Evolutionary conservation across 2,113 vertebrate genomes (phyloP).

Genomic region (Stigmatopora nigra): DNA sequence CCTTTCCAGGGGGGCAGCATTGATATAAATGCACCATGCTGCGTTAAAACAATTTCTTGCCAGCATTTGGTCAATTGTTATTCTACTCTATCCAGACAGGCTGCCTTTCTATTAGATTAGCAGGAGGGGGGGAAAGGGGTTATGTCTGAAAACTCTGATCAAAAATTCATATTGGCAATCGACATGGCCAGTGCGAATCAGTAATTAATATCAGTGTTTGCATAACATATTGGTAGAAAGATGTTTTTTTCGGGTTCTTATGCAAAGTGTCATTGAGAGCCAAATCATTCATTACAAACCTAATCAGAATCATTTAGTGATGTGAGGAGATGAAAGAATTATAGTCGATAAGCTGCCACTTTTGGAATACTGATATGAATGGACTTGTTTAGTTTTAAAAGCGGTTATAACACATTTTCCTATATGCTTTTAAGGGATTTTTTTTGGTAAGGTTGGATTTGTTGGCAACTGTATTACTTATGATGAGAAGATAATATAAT

Average conservation of each 20-base stretch:
- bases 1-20: neutral
- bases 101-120: neutral
- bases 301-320: conserved; percentile 10
- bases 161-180: conserved; percentile 22
- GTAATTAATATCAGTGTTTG: conserved; percentile 18
- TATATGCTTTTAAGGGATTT: too few species aligned
- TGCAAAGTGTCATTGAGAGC: neutral
- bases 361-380: neutral
- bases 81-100: conserved; percentile 16
- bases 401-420: too few species aligned
- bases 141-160: conserved; percentile 21
- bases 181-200: conserved; percentile 7
- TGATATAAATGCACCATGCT: neutral
- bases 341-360: conserved; percentile 3
- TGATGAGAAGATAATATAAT: too few species aligned
- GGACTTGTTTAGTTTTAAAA: neutral
- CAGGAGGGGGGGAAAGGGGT: conserved; percentile 10
- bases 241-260: conserved; percentile 18
- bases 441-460: too few species aligned
- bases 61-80: conserved; percentile 5
- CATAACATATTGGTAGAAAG: conserved; percentile 11
- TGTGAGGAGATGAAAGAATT: neutral
- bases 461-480: too few species aligned
- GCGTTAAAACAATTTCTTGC: too few species aligned
- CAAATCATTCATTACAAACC: conserved; percentile 23